Evolutionary conservation across 2,888 invertebrate genomes (phyloP).

Genomic region (Tachystola acroxantha): DNA sequence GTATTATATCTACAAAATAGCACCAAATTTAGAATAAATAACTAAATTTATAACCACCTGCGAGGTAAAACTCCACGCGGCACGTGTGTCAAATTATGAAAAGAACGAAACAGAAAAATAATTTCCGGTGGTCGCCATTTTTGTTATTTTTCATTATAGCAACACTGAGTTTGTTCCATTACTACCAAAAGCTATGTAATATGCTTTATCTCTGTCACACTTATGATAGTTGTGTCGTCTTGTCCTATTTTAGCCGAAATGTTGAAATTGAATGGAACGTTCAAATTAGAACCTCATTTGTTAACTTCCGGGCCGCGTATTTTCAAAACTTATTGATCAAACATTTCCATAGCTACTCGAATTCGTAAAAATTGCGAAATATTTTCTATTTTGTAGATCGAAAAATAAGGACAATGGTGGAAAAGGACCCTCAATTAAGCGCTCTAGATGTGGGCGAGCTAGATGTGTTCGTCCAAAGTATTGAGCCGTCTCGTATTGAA

Average conservation of each 20-base stretch:
- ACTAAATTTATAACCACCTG: slow-evolving; percentile 60
- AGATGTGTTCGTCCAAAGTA: slow-evolving; percentile 85
- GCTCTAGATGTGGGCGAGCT: slow-evolving; percentile 83
- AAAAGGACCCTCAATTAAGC: slow-evolving; percentile 63
- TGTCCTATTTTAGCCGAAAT: background rate
- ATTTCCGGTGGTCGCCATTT: slow-evolving; percentile 65
- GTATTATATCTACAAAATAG: slow-evolving; percentile 26
- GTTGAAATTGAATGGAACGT: background rate
- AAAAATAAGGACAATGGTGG: slow-evolving; percentile 57
- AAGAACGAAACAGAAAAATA: slow-evolving; percentile 60
- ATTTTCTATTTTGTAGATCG: background rate
- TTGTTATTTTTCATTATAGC: slow-evolving; percentile 35
- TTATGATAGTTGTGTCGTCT: background rate
- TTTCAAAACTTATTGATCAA: slow-evolving; percentile 24
- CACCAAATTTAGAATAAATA: slow-evolving; percentile 39
- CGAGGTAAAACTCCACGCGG: slow-evolving; percentile 76
- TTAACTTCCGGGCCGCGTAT: slow-evolving; percentile 17
- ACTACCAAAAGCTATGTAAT: background rate
- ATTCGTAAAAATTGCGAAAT: slow-evolving; percentile 1
- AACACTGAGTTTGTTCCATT: slow-evolving; percentile 24
- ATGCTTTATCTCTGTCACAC: background rate
- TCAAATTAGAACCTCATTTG: background rate
- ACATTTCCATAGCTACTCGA: slow-evolving; percentile 35
- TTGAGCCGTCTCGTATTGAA: slow-evolving; percentile 81
- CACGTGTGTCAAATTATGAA: slow-evolving; percentile 76